phyloP scores from a whole-genome alignment of 2,888 invertebrate species.

The Tenthredo amoena region DNA sequence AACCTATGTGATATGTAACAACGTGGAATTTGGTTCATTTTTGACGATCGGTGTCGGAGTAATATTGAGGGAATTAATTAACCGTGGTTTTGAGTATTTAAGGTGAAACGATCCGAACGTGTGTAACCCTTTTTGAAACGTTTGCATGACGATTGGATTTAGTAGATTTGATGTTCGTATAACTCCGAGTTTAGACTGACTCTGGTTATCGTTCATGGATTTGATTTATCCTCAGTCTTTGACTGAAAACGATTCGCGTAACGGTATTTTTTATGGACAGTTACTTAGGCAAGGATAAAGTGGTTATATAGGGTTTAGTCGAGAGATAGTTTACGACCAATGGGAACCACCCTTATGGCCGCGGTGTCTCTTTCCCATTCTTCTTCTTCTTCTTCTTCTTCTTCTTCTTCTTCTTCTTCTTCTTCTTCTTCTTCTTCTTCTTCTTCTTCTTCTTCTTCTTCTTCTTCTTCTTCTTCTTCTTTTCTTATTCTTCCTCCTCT shows the following conservation, averaged over 20 bases:
- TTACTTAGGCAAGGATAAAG: conserved; percentile 39
- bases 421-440: background rate
- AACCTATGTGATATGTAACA: no score
- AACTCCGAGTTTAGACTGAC: background rate
- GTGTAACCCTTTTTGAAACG: background rate
- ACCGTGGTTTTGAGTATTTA: background rate
- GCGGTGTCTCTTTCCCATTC: conserved; percentile 11
- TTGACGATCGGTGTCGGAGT: no score
- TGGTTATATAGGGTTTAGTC: conserved; percentile 22
- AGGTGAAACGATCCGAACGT: background rate
- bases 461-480: background rate
- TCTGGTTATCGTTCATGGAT: background rate
- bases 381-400: background rate
- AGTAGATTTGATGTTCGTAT: background rate
- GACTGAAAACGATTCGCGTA: conserved; percentile 34
- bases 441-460: background rate
- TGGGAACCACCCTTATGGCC: conserved; percentile 22
- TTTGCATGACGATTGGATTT: background rate
- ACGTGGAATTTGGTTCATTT: no score
- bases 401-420: background rate
- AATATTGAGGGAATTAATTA: no score
- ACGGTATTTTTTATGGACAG: conserved; percentile 20
- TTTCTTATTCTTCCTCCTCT: background rate
- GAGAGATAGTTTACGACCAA: conserved; percentile 37
- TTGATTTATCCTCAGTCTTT: conserved; percentile 27